Percentiles rank a stretch among this genome's conserved stretches.
Evolutionary conservation across 92 coral and sea anemone species (phyloP).

Genomic region (Meandrina meandrites): DNA sequence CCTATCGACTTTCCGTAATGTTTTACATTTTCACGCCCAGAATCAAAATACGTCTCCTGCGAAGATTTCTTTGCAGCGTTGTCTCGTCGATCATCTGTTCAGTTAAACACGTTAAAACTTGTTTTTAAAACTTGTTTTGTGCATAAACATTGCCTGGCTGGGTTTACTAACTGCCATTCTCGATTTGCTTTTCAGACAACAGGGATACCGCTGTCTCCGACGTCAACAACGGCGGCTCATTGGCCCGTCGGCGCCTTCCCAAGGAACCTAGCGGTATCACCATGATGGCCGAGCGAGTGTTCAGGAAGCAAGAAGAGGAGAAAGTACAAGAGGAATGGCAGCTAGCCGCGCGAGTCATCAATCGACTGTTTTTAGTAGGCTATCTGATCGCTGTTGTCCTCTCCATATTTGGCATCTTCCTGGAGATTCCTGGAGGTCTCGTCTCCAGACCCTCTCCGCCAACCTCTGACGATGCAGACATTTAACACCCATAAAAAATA

Average conservation of each 20-base stretch:
- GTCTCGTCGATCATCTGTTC: too few relatives aligned
- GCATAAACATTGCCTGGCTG: too few relatives aligned
- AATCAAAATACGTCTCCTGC: too few relatives aligned
- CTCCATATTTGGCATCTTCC: slow-evolving; percentile 71
- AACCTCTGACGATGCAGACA: slow-evolving; percentile 27
- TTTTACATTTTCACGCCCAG: too few relatives aligned
- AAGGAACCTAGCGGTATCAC: slow-evolving; percentile 67
- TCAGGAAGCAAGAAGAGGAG: slow-evolving; percentile 69
- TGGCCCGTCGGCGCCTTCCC: slow-evolving; percentile 53
- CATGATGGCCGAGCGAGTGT: slow-evolving; percentile 76
- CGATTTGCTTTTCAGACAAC: neutral
- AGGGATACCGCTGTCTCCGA: slow-evolving; percentile 22
- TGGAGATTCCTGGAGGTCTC: slow-evolving; percentile 68
- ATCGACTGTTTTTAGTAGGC: slow-evolving; percentile 73
- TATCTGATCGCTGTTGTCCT: slow-evolving; percentile 65
- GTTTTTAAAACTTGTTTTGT: too few relatives aligned
- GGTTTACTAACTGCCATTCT: neutral
- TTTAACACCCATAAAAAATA: neutral
- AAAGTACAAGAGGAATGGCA: slow-evolving; percentile 89
- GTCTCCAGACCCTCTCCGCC: slow-evolving; percentile 54
- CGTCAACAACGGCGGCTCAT: neutral
- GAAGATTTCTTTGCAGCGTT: too few relatives aligned
- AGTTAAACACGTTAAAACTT: too few relatives aligned
- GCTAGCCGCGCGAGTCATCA: slow-evolving; percentile 83
- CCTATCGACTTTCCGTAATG: too few relatives aligned